A percentile compares a stretch with the other conserved stretches of the same genome.
phyloP scores from a whole-genome alignment of 2,888 invertebrate species.

The Alentia gelatinosa region DNA sequence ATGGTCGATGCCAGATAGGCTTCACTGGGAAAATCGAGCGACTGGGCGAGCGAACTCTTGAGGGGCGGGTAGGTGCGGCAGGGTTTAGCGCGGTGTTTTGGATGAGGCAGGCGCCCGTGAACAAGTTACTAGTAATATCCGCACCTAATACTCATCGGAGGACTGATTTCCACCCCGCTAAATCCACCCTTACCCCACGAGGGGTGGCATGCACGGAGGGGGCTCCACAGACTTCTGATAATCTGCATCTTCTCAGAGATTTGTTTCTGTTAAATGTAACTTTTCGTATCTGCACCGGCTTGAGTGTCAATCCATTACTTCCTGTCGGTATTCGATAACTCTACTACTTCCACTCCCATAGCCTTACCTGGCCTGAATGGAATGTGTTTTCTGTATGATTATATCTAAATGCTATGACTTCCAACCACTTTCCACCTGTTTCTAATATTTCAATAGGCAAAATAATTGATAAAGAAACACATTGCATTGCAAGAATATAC shows the following conservation, averaged over 20 bases:
- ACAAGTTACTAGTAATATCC: background rate
- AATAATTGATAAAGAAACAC: too few species aligned
- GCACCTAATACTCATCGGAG: background rate
- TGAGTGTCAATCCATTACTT: too few species aligned
- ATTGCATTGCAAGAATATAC: too few species aligned
- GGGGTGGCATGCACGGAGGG: background rate
- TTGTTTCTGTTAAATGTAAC: too few species aligned
- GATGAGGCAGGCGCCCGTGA: background rate
- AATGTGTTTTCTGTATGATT: too few species aligned
- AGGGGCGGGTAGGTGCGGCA: background rate
- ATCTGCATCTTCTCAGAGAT: background rate
- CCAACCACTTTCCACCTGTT: too few species aligned
- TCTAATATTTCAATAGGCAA: too few species aligned
- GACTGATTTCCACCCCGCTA: background rate
- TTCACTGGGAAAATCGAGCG: constrained; percentile 17
- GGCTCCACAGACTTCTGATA: background rate
- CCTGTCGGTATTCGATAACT: too few species aligned
- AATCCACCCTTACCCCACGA: background rate
- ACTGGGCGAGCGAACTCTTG: constrained; percentile 4
- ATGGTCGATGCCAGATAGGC: constrained; percentile 15
- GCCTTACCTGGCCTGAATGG: too few species aligned
- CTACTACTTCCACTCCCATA: too few species aligned
- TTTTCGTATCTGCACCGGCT: too few species aligned
- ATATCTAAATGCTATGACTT: too few species aligned
- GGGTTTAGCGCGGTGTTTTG: background rate